These are phyloP conservation scores for Scaptodrosophila latifasciaeformis DNA, from an alignment of 2,888 invertebrate species.

Conservation along the genomic window DNA sequence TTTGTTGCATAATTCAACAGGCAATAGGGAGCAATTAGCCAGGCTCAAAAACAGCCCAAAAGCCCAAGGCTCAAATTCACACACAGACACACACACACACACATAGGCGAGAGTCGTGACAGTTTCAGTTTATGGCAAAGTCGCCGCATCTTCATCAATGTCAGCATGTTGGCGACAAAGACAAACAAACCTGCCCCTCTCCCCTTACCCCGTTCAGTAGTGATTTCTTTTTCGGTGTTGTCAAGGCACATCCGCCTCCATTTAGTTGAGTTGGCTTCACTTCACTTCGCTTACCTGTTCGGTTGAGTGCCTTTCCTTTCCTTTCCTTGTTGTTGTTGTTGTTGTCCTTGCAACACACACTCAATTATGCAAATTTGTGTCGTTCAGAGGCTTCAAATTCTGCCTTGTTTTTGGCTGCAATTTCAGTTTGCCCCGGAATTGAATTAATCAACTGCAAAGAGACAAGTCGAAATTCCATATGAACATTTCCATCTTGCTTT, in stretches of 20 bases:
- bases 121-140: background rate
- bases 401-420: constrained; percentile 27
- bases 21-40: constrained; percentile 40
- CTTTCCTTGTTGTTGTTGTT: background rate
- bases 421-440: constrained; percentile 60
- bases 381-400: background rate
- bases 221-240: background rate
- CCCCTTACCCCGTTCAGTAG: background rate
- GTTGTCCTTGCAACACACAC: too few species aligned
- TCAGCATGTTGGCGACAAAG: background rate
- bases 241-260: too few species aligned
- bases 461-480: constrained; percentile 23
- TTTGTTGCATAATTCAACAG: constrained; percentile 42
- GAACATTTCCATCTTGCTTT: constrained; percentile 58
- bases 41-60: constrained; percentile 16
- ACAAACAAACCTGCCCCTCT: too few species aligned
- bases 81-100: too few species aligned
- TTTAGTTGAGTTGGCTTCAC: background rate
- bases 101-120: too few species aligned
- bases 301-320: background rate
- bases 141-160: background rate
- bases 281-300: constrained; percentile 1
- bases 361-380: constrained; percentile 54
- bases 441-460: constrained; percentile 50
- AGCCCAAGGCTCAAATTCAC: background rate